Base-by-base conservation (phyloP, 2,113 vertebrate genomes). In the Sylvilagus bachmani region DNA sequence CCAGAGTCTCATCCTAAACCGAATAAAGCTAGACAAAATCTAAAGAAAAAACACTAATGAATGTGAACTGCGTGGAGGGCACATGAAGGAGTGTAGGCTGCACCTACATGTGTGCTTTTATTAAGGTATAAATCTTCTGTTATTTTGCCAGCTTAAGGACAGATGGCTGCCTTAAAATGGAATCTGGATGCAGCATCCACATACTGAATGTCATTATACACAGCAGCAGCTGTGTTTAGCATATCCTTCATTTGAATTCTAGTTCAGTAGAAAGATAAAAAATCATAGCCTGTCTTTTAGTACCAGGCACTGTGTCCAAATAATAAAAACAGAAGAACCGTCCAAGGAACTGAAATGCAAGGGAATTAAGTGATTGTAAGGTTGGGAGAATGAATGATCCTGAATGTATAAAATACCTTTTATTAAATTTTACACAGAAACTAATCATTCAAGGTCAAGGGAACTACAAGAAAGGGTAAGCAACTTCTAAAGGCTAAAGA, bases 161-260 rank as follows among this genome's bases (percentile, higher is more conserved):
- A 97, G 97, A 97, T 98, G 97, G 96, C 80, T 91, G 92, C 94
- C 96, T 96, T 95, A 95, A 98, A 98, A 96, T 86, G 96, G 96
- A 96, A 97, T 95, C 91, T 91, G 96, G 96, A 96, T 85, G 64
- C 89, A 44, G 93, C 86, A 84, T 87, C 95, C 96, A 96, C 96
- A 93, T 33, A 73, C 85, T 69, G 96, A 94, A 96, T 96, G 96
- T 89, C 97, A 97, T 96, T 97, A 96, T 49, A 85, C 80, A 89
- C 89, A 86, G 95, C 89, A 96, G 95, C 97, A 97, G 97, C 97
- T 98, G 97, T 96, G 97, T 96, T 97, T 95, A 96, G 93, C 91
- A 95, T 93, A 94, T 95, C 86, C 86, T 96, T 95, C 95, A 97
- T 98, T 97, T 95, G 96, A 96, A 97, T 96, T 97, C 95, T 77